Percentiles rank a stretch among this genome's conserved stretches.
phyloP scores from a whole-genome alignment of 2,888 invertebrate species.

The Timema cristinae region DNA sequence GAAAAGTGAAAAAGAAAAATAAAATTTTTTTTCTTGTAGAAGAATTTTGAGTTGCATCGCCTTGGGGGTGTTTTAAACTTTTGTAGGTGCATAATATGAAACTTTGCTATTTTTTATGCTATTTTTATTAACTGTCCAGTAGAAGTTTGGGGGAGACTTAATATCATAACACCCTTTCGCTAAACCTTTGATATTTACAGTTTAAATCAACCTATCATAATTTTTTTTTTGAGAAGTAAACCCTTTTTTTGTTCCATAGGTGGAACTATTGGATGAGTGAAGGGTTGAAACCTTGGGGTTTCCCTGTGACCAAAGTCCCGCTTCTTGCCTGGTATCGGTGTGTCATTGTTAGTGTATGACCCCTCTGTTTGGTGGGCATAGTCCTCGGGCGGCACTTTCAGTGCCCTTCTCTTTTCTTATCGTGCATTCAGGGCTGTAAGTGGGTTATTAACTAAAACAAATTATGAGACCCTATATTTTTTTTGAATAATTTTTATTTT shows the following conservation, averaged over 20 bases:
- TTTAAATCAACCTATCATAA: too few species aligned
- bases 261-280: constrained; percentile 62
- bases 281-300: constrained; percentile 51
- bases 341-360: constrained; percentile 52
- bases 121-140: neutral
- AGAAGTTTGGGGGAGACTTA: neutral
- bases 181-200: too few species aligned
- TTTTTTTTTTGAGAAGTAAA: too few species aligned
- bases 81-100: too few species aligned
- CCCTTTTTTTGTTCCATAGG: constrained; percentile 43
- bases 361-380: constrained; percentile 43
- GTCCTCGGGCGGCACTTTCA: constrained; percentile 52
- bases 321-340: constrained; percentile 59
- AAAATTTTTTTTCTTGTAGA: too few species aligned
- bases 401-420: constrained; percentile 80
- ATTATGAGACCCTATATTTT: too few species aligned
- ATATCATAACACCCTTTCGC: neutral
- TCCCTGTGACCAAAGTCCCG: constrained; percentile 73
- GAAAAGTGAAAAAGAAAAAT: too few species aligned
- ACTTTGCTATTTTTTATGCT: too few species aligned
- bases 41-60: too few species aligned
- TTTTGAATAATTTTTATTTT: too few species aligned
- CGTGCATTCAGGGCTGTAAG: constrained; percentile 85
- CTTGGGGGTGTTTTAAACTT: too few species aligned
- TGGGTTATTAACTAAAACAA: constrained; percentile 24